Conservation (phyloP, 2,797 vertebrate species). For the Lacerta viridis region DNA sequence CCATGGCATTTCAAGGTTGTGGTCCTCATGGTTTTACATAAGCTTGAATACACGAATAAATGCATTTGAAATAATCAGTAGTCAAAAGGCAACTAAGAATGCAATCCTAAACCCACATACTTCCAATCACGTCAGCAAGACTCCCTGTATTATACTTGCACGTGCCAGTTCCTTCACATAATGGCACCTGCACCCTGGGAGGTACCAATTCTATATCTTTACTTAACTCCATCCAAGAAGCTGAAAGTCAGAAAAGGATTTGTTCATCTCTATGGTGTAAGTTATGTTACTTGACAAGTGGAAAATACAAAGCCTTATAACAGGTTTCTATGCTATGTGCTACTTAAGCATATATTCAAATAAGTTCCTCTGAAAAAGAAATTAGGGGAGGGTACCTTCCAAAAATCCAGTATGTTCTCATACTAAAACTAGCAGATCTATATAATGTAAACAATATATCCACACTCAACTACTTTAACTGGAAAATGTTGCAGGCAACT, state of each 20-base stretch:
- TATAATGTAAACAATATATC: not conserved
- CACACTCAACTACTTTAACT: not conserved
- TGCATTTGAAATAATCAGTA: not conserved
- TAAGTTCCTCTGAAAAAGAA: not conserved
- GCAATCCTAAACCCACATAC: too few species aligned
- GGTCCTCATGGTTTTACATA: not conserved
- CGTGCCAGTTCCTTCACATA: not conserved
- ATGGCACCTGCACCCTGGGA: not conserved
- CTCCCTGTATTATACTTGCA: not conserved
- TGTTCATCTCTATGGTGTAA: not conserved
- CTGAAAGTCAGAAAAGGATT: not conserved
- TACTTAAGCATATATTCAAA: not conserved
- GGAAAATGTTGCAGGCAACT: not conserved
- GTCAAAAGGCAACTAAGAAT: not conserved
- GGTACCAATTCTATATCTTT: not conserved
- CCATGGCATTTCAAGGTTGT: not conserved
- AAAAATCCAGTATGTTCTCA: not conserved
- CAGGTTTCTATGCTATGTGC: not conserved
- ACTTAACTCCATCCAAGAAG: not conserved
- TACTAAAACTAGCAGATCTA: not conserved
- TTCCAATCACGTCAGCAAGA: too few species aligned
- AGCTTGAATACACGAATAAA: not conserved
- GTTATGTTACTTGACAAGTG: not conserved
- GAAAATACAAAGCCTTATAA: not conserved
- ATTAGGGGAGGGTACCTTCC: too few species aligned